These are phyloP conservation scores for Palloptera scutellata DNA, from an alignment of 2,888 invertebrate genomes.

Conservation along the genomic window DNA sequence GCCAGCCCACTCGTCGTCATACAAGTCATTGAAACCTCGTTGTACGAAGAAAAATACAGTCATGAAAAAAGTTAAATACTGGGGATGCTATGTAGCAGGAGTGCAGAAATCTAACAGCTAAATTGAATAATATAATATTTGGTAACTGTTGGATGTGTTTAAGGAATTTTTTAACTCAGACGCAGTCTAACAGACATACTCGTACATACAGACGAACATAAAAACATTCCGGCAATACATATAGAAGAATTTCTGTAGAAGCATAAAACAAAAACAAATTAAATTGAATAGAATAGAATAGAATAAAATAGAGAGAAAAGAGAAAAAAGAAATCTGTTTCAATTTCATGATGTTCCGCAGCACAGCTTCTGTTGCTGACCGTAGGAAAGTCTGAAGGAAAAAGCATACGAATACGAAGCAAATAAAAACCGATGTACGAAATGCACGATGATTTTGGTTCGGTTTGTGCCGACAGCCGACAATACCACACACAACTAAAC, in stretches of 20 bases:
- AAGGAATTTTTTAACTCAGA: not conserved
- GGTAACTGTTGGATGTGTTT: not conserved
- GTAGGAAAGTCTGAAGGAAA: no score
- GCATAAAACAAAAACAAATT: no score
- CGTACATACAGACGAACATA: not conserved
- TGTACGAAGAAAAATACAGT: no score
- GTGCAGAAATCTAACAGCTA: not conserved
- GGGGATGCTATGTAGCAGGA: slow-evolving; percentile 7
- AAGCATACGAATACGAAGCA: no score
- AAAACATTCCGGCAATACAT: not conserved
- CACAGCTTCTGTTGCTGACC: not conserved
- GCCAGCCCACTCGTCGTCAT: not conserved
- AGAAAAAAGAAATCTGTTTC: not conserved
- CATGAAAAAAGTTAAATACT: not conserved
- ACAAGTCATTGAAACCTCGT: not conserved
- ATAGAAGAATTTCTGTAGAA: not conserved
- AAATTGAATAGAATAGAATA: no score
- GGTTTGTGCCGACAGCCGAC: not conserved
- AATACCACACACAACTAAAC: not conserved
- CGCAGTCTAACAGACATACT: not conserved
- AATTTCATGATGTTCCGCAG: not conserved
- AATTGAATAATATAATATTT: not conserved
- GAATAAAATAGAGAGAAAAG: no score
- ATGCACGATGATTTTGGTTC: not conserved
- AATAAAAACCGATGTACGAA: not conserved